These are phyloP conservation scores for Catharus minimus DNA, from an alignment of 2,113 vertebrate species.

Conservation along the genomic window DNA sequence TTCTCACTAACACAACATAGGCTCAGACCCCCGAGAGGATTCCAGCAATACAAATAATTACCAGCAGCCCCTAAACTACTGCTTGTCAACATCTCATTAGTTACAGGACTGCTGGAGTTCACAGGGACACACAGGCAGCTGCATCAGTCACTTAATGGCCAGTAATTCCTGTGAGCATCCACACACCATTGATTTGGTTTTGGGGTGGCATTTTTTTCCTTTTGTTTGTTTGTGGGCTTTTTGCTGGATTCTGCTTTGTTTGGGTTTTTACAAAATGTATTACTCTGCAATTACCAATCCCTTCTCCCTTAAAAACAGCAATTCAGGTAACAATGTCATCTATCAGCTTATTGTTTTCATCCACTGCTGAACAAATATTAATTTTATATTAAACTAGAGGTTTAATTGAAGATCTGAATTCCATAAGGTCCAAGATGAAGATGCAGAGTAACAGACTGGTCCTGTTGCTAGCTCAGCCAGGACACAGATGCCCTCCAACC, in stretches of 20 bases:
- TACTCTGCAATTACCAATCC: not conserved
- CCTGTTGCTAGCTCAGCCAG: not conserved
- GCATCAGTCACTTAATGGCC: not conserved
- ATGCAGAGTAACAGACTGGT: not conserved
- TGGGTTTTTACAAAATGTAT: not conserved
- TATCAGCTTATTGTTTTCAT: not conserved
- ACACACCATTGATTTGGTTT: not conserved
- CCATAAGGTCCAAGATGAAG: not conserved
- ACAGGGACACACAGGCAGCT: not conserved
- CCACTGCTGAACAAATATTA: not conserved
- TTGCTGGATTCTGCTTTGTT: not conserved
- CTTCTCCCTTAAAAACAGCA: not conserved
- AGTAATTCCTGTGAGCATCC: not conserved
- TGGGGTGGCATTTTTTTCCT: not conserved
- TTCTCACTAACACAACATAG: not conserved
- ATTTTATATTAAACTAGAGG: not conserved
- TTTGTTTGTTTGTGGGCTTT: not conserved
- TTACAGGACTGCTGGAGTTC: not conserved
- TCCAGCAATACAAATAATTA: conserved; percentile 6
- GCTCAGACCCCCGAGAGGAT: not conserved
- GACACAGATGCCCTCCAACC: not conserved
- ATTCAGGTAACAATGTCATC: not conserved
- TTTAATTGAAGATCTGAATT: not conserved
- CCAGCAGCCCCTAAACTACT: not conserved
- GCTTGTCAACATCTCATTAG: not conserved